Conservation (phyloP, 2,797 vertebrate genomes). For the Margarornis squamiger region DNA sequence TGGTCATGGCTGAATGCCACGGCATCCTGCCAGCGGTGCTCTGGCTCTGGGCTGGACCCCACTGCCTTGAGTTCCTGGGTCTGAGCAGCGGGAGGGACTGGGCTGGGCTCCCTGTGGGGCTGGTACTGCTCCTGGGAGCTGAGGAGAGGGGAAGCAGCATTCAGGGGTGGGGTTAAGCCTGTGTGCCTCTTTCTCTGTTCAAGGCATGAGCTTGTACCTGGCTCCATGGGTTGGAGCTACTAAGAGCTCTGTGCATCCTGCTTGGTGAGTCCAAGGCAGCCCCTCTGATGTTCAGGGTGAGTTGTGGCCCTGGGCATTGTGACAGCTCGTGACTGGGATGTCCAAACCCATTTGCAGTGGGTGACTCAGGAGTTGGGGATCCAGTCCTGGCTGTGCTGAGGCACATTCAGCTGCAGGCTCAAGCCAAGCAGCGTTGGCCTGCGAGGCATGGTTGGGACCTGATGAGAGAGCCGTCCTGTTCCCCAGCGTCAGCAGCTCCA, state of each 20-base stretch:
- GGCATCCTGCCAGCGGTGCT: not conserved
- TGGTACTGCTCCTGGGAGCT: not conserved
- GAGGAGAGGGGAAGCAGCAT: not conserved
- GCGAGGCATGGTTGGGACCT: not conserved
- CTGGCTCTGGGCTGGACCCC: not conserved
- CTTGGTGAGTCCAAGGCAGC: not conserved
- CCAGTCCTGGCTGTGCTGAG: not conserved
- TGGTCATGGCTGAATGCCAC: accelerated
- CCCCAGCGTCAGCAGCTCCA: constrained; percentile 22
- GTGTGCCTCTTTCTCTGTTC: not conserved
- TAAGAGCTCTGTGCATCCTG: not conserved
- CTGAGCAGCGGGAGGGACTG: not conserved
- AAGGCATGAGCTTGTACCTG: not conserved
- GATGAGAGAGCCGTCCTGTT: not conserved
- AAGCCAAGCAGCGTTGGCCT: not conserved
- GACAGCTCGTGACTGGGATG: not conserved
- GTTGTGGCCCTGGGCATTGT: not conserved
- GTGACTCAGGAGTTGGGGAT: constrained; percentile 10
- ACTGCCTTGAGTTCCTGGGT: accelerated
- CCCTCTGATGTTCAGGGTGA: not conserved
- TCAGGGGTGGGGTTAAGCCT: not conserved
- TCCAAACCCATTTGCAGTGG: not conserved
- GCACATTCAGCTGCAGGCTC: not conserved
- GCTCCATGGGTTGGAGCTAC: not conserved
- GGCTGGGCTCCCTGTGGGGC: accelerated